A percentile compares a stretch with the other conserved stretches of the same genome.
Evolutionary conservation across 2,113 vertebrate genomes (phyloP).

Genomic region (Illadopsis cleaveri): DNA sequence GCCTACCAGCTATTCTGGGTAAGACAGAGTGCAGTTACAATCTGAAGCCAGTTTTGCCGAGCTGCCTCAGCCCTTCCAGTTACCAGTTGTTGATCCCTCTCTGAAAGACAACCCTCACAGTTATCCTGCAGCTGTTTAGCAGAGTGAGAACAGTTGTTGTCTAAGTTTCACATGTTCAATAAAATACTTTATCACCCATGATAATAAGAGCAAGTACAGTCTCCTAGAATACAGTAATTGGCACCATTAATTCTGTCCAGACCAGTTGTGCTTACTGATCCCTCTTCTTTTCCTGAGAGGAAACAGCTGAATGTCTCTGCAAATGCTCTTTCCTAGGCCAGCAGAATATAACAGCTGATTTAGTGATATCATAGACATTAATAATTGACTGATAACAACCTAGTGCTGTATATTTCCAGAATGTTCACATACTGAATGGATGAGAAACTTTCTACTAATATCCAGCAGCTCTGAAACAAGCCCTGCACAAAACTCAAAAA

Average conservation of each 20-base stretch:
- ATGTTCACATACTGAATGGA: not conserved
- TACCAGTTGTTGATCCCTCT: not conserved
- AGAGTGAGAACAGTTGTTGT: not conserved
- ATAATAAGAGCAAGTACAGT: not conserved
- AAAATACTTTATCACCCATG: not conserved
- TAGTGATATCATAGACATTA: not conserved
- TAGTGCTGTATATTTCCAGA: not conserved
- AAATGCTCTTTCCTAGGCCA: not conserved
- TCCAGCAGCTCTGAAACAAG: not conserved
- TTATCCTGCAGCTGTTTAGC: not conserved
- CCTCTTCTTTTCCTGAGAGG: not conserved
- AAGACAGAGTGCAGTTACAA: not conserved
- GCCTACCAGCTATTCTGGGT: not conserved
- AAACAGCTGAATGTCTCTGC: constrained; percentile 11
- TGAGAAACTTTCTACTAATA: not conserved
- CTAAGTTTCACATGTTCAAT: not conserved
- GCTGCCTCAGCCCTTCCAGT: not conserved
- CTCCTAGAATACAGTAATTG: not conserved
- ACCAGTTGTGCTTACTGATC: not conserved
- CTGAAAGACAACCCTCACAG: not conserved
- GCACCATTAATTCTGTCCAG: not conserved
- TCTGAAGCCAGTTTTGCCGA: not conserved
- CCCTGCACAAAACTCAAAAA: not conserved
- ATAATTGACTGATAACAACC: not conserved
- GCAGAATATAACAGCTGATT: not conserved